Conservation (phyloP, 2,113 vertebrate species). For the Psilopsiagon aymara region DNA sequence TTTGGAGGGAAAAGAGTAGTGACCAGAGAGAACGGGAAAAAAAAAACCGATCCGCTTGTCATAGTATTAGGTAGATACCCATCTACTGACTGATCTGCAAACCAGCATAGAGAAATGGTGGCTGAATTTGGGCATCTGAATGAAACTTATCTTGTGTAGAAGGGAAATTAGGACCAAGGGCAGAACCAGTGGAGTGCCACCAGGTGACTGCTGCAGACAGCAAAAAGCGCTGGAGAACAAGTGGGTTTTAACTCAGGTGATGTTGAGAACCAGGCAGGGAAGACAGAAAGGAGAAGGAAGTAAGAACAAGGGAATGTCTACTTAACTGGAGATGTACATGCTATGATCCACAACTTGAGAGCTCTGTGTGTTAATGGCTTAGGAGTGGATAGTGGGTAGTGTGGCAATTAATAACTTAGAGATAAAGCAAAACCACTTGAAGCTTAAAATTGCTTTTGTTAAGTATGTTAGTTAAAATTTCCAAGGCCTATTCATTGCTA, state of each 20-base stretch:
- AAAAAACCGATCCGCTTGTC: background rate
- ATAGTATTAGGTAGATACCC: background rate
- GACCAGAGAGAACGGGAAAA: background rate
- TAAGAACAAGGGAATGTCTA: rapidly evolving
- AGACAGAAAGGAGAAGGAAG: background rate
- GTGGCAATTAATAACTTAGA: background rate
- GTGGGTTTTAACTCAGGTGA: background rate
- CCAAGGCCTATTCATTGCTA: background rate
- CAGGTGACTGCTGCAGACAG: background rate
- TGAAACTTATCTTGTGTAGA: rapidly evolving
- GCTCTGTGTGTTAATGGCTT: background rate
- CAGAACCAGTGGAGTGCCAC: background rate
- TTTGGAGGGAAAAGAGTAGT: background rate
- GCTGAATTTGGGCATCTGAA: background rate
- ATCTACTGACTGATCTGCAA: background rate
- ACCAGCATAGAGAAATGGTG: background rate
- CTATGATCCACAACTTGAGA: background rate
- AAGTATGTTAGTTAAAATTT: background rate
- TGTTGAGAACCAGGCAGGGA: background rate
- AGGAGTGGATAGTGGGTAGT: background rate
- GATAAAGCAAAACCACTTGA: background rate
- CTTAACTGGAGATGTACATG: background rate
- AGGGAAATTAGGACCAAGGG: background rate
- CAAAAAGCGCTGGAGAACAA: too few relatives aligned
- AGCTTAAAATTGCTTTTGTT: background rate